Evolutionary conservation across 2,797 vertebrate species (phyloP).

Genomic region (Astyanax mexicanus): DNA sequence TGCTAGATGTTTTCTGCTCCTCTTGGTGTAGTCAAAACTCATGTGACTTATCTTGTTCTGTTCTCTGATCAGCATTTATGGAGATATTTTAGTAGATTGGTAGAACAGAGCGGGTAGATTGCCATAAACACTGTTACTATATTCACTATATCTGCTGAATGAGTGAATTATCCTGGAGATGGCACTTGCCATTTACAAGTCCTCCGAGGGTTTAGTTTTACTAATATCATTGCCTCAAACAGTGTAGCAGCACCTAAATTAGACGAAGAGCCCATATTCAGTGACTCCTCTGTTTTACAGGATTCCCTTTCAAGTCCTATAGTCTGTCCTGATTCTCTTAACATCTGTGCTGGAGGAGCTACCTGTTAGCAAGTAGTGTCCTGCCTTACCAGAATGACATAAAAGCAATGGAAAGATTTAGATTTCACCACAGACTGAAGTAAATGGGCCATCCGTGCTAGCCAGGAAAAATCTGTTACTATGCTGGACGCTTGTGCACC

Average conservation of each 20-base stretch:
- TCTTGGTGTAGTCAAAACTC: too few species aligned
- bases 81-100: too few species aligned
- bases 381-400: neutral
- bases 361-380: neutral
- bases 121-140: too few species aligned
- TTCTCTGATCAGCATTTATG: neutral
- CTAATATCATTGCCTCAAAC: neutral
- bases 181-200: neutral
- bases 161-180: neutral
- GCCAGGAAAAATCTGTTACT: conserved; percentile 4
- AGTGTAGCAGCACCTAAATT: neutral
- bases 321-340: neutral
- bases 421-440: conserved; percentile 1
- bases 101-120: too few species aligned
- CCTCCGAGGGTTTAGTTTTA: neutral
- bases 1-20: too few species aligned
- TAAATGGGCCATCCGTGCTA: neutral
- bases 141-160: neutral
- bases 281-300: neutral
- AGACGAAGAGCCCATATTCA: neutral
- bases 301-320: neutral
- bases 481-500: neutral
- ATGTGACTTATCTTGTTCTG: neutral
- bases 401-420: conserved; percentile 25
- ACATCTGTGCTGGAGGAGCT: conserved; percentile 3